A percentile compares a stretch with the other conserved stretches of the same genome.
These are phyloP conservation scores for Pogonognathellus flavescens DNA, from an alignment of 1,140 invertebrate genomes.

Conservation along the genomic window DNA sequence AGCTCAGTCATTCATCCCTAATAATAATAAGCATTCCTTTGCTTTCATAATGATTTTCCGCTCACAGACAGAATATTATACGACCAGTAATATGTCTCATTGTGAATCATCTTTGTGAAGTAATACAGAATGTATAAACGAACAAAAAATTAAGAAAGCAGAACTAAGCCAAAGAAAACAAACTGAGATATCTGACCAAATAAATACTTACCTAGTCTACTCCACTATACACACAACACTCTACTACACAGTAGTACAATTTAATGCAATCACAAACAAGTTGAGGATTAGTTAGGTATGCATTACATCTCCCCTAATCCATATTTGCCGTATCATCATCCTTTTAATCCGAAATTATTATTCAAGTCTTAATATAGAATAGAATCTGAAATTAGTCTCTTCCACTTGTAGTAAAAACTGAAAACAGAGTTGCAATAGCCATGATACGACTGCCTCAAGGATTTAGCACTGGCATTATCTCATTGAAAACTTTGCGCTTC, in stretches of 20 bases:
- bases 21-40: slow-evolving; percentile 47
- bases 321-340: slow-evolving; percentile 12
- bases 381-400: slow-evolving; percentile 19
- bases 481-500: not conserved
- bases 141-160: not conserved
- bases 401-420: not conserved
- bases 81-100: not conserved
- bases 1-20: slow-evolving; percentile 40
- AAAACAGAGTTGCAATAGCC: not conserved
- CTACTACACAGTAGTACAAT: not conserved
- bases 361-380: slow-evolving; percentile 2
- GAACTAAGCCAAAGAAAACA: not conserved
- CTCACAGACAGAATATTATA: not conserved
- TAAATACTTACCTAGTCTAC: not conserved
- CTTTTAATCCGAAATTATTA: slow-evolving; percentile 18
- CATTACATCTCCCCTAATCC: slow-evolving; percentile 3
- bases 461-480: not conserved
- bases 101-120: slow-evolving; percentile 10
- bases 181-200: not conserved
- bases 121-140: slow-evolving; percentile 2
- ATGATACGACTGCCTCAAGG: not conserved
- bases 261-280: too few relatives aligned
- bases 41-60: not conserved
- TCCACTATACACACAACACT: not conserved
- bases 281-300: slow-evolving; percentile 15